Base-by-base conservation (phyloP, 2,113 vertebrate species). In the Bambusicola thoracicus region DNA sequence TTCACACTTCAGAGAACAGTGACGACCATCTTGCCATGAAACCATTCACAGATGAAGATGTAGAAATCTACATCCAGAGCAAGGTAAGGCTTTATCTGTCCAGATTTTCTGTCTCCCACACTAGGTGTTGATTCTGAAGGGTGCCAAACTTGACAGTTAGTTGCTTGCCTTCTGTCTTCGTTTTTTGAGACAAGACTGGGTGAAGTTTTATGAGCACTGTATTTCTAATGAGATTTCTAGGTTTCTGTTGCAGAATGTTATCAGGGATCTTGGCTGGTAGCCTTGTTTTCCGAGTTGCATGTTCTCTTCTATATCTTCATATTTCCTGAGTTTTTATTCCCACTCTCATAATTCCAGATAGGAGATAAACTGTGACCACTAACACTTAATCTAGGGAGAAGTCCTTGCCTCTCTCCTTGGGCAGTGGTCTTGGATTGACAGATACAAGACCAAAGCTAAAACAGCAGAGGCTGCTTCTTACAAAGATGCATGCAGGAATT, bases 1-100 rank as follows among this genome's bases (percentile, higher is more conserved):
- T 82, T 93, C 46, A 43, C 81, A 76, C 90, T 75, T 92, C 10
- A 70, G 11, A 36, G 56, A 95, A 24, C 85, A 46, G 81, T 11
- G 21, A 89, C 95, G 94, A 92, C 72, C 92, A 89, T 92, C 95
- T 96, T 97, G 91, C 94, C 73, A 98, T 98, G 98, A 96, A 96
- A 88, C 91, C 97, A 68, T 97, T 97, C 81, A 94, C 97, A 65
- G 96, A 96, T 58, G 97, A 96, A 88, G 96, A 96, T 82, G 92
- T 98, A 84, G 96, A 98, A 87, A 90, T 91, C 34, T 95, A 96
- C 92, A 95, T 98, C 13, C 95, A 96, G 79, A 96, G 89, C 68
- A 97, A 98, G 98, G 98, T 98, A 97, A 97, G 97, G 34, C 41
- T 75, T 73, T 78, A 72, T 38, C 43, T 73, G 6, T 51, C 51